Evolutionary conservation across 2,797 vertebrate genomes (phyloP).

Genomic region (Carapus acus): DNA sequence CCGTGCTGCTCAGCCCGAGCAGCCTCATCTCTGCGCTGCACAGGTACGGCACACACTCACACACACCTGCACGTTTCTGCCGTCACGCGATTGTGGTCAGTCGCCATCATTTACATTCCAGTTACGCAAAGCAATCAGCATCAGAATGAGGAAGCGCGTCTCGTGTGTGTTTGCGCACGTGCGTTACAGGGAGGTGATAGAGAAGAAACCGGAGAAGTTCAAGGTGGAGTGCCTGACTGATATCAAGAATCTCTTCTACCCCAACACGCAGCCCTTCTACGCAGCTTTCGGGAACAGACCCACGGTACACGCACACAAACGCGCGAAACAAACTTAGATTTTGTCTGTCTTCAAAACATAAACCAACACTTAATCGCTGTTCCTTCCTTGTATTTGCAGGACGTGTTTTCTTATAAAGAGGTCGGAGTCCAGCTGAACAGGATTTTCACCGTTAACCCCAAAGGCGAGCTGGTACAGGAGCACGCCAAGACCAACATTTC

Average conservation of each 20-base stretch:
- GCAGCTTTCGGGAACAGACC: constrained; percentile 96
- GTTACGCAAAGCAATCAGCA: background rate
- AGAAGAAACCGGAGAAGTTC: constrained; percentile 98
- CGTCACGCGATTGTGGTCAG: too few relatives aligned
- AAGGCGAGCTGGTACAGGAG: constrained; percentile 95
- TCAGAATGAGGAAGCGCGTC: too few relatives aligned
- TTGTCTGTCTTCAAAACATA: too few relatives aligned
- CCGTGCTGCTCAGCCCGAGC: constrained; percentile 91
- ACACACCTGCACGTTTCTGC: background rate
- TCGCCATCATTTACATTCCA: constrained; percentile 2
- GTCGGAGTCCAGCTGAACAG: constrained; percentile 92
- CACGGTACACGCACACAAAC: constrained; percentile 77
- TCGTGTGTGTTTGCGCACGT: constrained; percentile 21
- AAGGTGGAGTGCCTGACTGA: constrained; percentile 97
- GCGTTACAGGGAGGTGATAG: constrained; percentile 89
- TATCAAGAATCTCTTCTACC: constrained; percentile 91
- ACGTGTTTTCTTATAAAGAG: constrained; percentile 96
- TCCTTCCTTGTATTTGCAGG: constrained; percentile 64
- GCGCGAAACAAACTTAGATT: too few relatives aligned
- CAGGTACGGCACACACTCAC: constrained; percentile 70
- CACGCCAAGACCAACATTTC: constrained; percentile 98
- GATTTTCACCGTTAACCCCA: constrained; percentile 98
- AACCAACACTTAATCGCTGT: background rate
- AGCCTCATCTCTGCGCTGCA: constrained; percentile 95
- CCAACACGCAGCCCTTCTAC: constrained; percentile 92